These are phyloP conservation scores for Agelaius phoeniceus DNA, from an alignment of 2,113 vertebrate species.

Conservation along the genomic window DNA sequence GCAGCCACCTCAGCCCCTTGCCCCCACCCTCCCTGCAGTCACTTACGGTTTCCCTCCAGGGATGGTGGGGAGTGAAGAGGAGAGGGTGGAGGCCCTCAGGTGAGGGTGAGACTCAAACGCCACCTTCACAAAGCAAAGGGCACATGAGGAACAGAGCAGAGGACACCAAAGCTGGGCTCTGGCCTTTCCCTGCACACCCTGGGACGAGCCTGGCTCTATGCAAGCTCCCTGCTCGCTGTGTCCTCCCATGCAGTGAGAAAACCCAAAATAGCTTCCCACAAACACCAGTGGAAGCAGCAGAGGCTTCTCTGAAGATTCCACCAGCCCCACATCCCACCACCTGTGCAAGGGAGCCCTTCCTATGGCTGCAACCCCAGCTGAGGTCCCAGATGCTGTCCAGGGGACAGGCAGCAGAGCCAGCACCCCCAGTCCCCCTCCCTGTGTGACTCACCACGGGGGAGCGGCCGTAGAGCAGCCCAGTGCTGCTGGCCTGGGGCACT, in stretches of 20 bases:
- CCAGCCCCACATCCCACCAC: not conserved
- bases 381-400: not conserved
- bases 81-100: constrained; percentile 79
- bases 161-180: too few relatives aligned
- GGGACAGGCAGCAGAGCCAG: not conserved
- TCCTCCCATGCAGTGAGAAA: not conserved
- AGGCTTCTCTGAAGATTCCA: not conserved
- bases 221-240: not conserved
- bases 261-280: not conserved
- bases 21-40: not conserved
- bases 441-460: constrained; percentile 81
- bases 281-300: not conserved
- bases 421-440: too few relatives aligned
- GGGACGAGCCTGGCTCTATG: fast-evolving
- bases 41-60: constrained; percentile 89
- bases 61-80: constrained; percentile 80
- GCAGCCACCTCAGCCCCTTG: fast-evolving
- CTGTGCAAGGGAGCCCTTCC: not conserved
- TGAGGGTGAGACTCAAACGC: constrained; percentile 88
- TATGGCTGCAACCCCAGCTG: fast-evolving
- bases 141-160: not conserved
- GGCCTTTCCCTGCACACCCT: not conserved
- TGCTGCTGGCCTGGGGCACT: constrained; percentile 81
- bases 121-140: constrained; percentile 51
- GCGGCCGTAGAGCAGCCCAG: constrained; percentile 78